Conservation (phyloP, 2,797 vertebrate genomes). For the Alca torda region DNA sequence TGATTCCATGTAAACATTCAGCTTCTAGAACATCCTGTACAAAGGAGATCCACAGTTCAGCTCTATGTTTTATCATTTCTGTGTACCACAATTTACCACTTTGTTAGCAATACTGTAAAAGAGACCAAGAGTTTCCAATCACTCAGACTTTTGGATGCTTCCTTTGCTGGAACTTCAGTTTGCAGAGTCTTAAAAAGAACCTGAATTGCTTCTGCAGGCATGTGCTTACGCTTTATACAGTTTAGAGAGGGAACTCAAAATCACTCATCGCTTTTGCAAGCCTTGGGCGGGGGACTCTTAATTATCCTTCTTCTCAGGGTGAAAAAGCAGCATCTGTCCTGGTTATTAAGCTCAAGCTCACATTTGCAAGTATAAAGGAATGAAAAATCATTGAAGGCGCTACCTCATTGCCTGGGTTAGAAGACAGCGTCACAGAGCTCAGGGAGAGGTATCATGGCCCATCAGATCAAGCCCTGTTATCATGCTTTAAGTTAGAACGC, state of each 20-base stretch:
- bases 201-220: neutral
- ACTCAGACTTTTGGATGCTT: neutral
- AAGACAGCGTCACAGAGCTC: neutral
- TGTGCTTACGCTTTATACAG: neutral
- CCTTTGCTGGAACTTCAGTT: neutral
- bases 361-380: neutral
- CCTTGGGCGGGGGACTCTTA: neutral
- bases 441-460: neutral
- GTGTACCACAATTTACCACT: neutral
- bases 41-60: neutral
- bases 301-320: neutral
- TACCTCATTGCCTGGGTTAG: neutral
- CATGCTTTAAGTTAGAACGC: neutral
- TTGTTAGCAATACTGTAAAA: neutral
- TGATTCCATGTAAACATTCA: neutral
- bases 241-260: neutral
- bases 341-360: neutral
- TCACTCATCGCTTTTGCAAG: neutral
- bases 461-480: neutral
- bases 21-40: neutral
- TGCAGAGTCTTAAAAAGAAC: neutral
- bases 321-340: neutral
- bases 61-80: neutral
- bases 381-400: accelerated
- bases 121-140: neutral